A percentile compares a stretch with the other conserved stretches of the same genome.
phyloP scores from a whole-genome alignment of 2,888 invertebrate genomes.

The Drosophila mettleri region DNA sequence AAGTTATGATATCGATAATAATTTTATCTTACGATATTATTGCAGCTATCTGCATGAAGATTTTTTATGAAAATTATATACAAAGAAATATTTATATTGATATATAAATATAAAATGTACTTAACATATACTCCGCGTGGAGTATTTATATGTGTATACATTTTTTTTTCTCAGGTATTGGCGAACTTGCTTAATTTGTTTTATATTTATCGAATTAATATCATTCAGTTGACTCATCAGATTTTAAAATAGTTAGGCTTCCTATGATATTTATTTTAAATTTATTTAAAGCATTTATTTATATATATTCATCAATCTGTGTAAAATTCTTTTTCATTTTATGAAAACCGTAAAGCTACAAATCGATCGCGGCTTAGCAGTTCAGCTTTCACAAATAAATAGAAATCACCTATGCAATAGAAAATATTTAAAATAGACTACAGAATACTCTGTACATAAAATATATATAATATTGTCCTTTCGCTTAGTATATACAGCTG shows the following conservation, averaged over 20 bases:
- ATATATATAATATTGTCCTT: no score
- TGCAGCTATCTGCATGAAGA: not conserved
- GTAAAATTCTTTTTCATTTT: not conserved
- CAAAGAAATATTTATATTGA: no score
- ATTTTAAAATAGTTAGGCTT: not conserved
- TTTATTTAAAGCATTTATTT: not conserved
- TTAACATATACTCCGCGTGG: not conserved
- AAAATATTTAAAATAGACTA: not conserved
- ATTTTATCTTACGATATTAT: not conserved
- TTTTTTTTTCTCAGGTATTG: no score
- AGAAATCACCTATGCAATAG: not conserved
- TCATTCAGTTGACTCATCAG: no score
- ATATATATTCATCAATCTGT: not conserved
- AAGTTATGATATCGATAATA: not conserved
- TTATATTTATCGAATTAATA: no score
- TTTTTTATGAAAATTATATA: not conserved
- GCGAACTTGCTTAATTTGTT: no score
- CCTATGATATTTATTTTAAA: not conserved
- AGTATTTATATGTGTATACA: not conserved
- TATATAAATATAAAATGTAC: not conserved
- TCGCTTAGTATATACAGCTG: no score
- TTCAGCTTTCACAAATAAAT: not conserved
- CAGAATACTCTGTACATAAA: not conserved
- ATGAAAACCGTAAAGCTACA: not conserved
- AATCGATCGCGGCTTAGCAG: slow-evolving; percentile 10